A percentile compares a stretch with the other conserved stretches of the same genome.
phyloP scores from a whole-genome alignment of 1,140 invertebrate species.

The Caenorhabditis remanei region DNA sequence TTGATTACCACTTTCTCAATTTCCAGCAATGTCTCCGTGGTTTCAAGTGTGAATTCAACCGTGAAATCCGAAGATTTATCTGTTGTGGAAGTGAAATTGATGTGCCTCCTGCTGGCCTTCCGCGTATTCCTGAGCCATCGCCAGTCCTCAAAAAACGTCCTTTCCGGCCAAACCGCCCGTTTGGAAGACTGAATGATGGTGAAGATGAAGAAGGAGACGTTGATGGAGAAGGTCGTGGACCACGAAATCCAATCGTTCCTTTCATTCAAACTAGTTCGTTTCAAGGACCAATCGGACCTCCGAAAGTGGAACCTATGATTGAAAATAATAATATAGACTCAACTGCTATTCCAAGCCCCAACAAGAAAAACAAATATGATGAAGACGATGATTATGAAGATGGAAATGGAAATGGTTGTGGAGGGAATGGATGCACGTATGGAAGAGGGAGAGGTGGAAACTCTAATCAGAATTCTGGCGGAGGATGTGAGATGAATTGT shows the following conservation, averaged over 20 bases:
- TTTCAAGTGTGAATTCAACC: conserved; percentile 67
- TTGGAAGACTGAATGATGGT: conserved; percentile 31
- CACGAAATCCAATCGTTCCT: conserved; percentile 29
- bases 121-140: conserved; percentile 10
- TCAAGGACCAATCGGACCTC: conserved; percentile 11
- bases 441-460: conserved; percentile 5
- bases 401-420: conserved; percentile 13
- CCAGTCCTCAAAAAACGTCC: background rate
- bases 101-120: conserved; percentile 60
- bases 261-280: conserved; percentile 1
- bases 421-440: conserved; percentile 43
- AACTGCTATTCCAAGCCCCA: conserved; percentile 18
- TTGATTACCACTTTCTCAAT: background rate
- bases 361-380: conserved; percentile 32
- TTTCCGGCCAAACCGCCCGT: conserved; percentile 11
- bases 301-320: conserved; percentile 36
- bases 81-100: conserved; percentile 65
- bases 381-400: conserved; percentile 46
- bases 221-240: conserved; percentile 4
- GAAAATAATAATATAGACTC: conserved; percentile 10
- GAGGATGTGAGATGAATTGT: conserved; percentile 53
- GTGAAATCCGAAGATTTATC: conserved; percentile 66
- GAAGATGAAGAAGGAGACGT: conserved; percentile 8
- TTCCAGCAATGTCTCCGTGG: conserved; percentile 66
- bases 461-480: conserved; percentile 19